Percentiles rank a stretch among this genome's conserved stretches.
phyloP scores from a whole-genome alignment of 92 coral and sea anemone genomes.

The Actinernus sp. region DNA sequence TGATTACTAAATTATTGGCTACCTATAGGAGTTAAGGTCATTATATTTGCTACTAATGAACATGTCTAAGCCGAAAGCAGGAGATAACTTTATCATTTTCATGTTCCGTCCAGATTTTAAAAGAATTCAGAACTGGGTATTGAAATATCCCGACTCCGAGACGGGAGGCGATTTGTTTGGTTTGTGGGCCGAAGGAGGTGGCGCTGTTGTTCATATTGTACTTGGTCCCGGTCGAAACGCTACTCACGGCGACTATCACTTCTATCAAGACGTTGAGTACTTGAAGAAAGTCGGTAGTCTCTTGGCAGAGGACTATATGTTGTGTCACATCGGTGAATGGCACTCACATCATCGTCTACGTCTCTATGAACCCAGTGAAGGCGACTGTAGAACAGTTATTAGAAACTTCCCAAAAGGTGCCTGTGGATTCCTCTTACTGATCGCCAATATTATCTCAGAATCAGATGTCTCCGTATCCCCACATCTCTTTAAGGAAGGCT shows the following conservation, averaged over 20 bases:
- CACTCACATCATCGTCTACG: constrained; percentile 85
- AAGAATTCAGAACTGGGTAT: constrained; percentile 64
- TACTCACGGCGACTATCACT: constrained; percentile 58
- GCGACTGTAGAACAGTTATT: constrained; percentile 71
- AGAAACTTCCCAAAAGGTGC: constrained; percentile 76
- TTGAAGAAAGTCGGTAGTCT: constrained; percentile 71
- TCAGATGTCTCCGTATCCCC: constrained; percentile 50
- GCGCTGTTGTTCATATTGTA: constrained; percentile 66
- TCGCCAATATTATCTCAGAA: constrained; percentile 62
- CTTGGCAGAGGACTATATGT: constrained; percentile 66
- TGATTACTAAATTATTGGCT: too few relatives aligned
- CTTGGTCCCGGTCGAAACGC: constrained; percentile 90
- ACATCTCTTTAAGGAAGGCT: constrained; percentile 18
- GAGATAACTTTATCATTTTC: constrained; percentile 24
- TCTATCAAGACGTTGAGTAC: constrained; percentile 82
- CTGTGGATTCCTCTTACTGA: constrained; percentile 80
- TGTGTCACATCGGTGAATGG: constrained; percentile 97
- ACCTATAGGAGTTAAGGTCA: too few relatives aligned
- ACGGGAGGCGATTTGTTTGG: too few relatives aligned
- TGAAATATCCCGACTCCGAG: constrained; percentile 69
- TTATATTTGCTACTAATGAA: too few relatives aligned
- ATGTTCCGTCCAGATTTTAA: constrained; percentile 69
- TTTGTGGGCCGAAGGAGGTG: constrained; percentile 26
- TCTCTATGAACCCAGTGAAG: constrained; percentile 74
- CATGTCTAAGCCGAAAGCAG: too few relatives aligned